These are phyloP conservation scores for Apantesis nais DNA, from an alignment of 2,888 invertebrate species.

Conservation along the genomic window DNA sequence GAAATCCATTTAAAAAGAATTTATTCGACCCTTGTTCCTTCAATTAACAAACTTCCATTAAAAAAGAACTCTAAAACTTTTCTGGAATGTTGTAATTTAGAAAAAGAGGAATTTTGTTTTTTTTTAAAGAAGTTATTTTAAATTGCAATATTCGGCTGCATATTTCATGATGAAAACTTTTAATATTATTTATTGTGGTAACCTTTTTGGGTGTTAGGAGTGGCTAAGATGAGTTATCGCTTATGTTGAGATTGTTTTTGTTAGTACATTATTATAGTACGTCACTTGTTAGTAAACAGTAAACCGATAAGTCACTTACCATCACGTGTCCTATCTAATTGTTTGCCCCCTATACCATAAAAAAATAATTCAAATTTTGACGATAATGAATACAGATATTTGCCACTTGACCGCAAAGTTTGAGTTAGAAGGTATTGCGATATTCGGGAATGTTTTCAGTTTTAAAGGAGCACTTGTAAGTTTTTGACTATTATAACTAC, in stretches of 20 bases:
- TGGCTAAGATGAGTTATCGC: not conserved
- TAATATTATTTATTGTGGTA: not conserved
- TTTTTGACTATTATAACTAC: constrained; percentile 61
- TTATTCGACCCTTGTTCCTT: constrained; percentile 33
- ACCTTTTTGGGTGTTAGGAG: not conserved
- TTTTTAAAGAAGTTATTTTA: not conserved
- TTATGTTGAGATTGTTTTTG: too few relatives aligned
- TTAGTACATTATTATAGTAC: too few relatives aligned
- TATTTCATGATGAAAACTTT: not conserved
- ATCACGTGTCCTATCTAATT: too few relatives aligned
- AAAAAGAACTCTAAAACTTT: not conserved
- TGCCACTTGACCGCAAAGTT: too few relatives aligned
- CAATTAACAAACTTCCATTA: constrained; percentile 36
- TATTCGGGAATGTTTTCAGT: constrained; percentile 48
- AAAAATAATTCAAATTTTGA: too few relatives aligned
- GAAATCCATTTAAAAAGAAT: constrained; percentile 36
- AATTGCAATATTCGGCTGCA: not conserved
- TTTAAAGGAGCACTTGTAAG: constrained; percentile 58
- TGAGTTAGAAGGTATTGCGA: constrained; percentile 12
- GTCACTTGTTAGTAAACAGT: too few relatives aligned
- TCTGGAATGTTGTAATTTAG: constrained; percentile 1
- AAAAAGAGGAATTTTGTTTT: not conserved
- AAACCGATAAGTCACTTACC: too few relatives aligned
- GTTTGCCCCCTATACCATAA: too few relatives aligned
- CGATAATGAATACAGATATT: not conserved